Percentiles rank a stretch among this genome's conserved stretches.
phyloP scores from a whole-genome alignment of 1,140 invertebrate species.

The Pachyrhynchus sulphureomaculatus region DNA sequence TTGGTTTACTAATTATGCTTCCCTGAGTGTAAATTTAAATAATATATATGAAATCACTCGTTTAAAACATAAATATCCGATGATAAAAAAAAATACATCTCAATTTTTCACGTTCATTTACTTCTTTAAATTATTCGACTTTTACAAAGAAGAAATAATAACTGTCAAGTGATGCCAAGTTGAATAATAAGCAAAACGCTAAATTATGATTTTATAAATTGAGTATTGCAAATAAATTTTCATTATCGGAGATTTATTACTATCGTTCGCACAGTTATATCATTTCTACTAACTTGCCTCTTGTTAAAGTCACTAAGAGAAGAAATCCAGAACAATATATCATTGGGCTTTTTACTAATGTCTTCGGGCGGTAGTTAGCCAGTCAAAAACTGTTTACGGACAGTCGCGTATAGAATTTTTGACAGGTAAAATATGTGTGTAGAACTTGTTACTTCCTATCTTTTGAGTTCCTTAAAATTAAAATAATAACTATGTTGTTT shows the following conservation, averaged over 20 bases:
- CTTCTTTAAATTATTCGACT: no score
- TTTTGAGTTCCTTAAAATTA: no score
- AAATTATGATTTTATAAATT: slow-evolving; percentile 30
- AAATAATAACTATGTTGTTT: no score
- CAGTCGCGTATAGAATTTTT: no score
- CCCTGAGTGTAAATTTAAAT: no score
- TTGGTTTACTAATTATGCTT: no score
- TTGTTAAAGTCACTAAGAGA: not conserved
- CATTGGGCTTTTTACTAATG: slow-evolving; percentile 17
- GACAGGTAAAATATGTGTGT: no score
- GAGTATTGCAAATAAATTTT: slow-evolving; percentile 29
- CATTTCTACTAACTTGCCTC: slow-evolving; percentile 27
- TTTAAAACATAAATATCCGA: no score
- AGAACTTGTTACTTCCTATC: no score
- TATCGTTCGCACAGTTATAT: slow-evolving; percentile 14
- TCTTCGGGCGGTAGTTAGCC: slow-evolving; percentile 7
- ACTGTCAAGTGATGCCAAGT: not conserved
- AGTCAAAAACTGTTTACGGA: not conserved
- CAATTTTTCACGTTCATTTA: no score
- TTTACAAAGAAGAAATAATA: slow-evolving; percentile 10
- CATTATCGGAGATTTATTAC: slow-evolving; percentile 28
- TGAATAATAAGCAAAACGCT: slow-evolving; percentile 26
- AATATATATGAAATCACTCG: no score
- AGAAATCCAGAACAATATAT: slow-evolving; percentile 17
- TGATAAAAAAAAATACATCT: no score